Base-by-base conservation (phyloP, 2,113 vertebrate genomes). In the Mesembrinibis cayennensis region DNA sequence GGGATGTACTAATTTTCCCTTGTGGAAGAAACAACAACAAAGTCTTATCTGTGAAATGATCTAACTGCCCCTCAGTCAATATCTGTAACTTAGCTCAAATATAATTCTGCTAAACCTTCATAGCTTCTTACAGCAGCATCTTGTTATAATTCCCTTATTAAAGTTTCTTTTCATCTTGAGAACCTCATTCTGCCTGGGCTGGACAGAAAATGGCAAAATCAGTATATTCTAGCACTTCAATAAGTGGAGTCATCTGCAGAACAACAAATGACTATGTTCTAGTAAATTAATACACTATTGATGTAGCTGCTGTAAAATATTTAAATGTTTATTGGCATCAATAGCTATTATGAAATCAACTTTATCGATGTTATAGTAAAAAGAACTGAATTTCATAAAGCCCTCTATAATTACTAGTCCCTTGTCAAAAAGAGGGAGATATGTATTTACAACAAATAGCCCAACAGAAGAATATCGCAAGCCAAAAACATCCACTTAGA, bases 361-460 rank as follows among this genome's bases (percentile, higher is more conserved):
- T 95, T 95, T 93, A 95, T 61, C 82, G 83, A 86, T 40, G 8
- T 58, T 94, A 82, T 77, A 93, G 93, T 95, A 93, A 97, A 90
- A 90, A 93, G 9, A 42, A 49, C 15, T 62, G 17, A 19, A 76
- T 97, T 98, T 93, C 61, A 72, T 82, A 85, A 93, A 87, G 38
- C 15, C 49, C 49, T 55, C 61, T 69, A 49, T 82, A 94, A 93
- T 94, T 95, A 87, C 49, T 29, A 61, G 20, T 34, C 36, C 34
- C 16, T 49, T 89, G 38, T 66, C 25, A 92, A 71, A 73, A 93
- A 91, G 19, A 13, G 13, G 52, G 25, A 83, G n/a, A 85, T n/a
- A 70, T 1, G 11, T 76, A 74, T 18, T 76, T 76, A 82, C 59
- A 90, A 58, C n/a, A 82, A 70, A 84, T 7, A 93, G 44, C 13